phyloP scores from a whole-genome alignment of 2,113 vertebrate genomes.

The Probosciger aterrimus region DNA sequence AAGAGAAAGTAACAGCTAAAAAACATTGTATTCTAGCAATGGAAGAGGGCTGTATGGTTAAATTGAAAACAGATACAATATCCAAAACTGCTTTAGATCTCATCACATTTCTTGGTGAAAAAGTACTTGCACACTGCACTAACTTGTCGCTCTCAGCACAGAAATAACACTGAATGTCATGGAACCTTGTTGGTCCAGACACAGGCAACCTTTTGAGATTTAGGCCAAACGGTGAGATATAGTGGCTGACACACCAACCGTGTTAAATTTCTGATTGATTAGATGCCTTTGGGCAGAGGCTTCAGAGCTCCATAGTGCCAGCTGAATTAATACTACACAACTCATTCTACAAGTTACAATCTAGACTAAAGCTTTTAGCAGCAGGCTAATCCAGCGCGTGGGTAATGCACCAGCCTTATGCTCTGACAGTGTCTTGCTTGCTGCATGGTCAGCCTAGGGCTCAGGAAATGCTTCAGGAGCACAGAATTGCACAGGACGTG shows the following conservation, averaged over 20 bases:
- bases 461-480: not conserved
- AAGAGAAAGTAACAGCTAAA: not conserved
- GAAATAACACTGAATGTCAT: not conserved
- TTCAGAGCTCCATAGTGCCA: not conserved
- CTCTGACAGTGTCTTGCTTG: not conserved
- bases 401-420: not conserved
- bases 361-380: not conserved
- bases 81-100: not conserved
- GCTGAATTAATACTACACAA: not conserved
- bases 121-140: not conserved
- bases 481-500: not conserved
- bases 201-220: not conserved
- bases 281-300: not conserved
- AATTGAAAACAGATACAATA: not conserved
- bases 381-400: not conserved
- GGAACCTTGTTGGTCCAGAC: not conserved
- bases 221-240: not conserved
- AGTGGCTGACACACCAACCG: not conserved
- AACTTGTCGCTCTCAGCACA: not conserved
- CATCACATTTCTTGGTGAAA: not conserved
- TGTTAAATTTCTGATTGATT: not conserved
- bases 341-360: not conserved
- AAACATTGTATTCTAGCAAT: not conserved
- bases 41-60: not conserved
- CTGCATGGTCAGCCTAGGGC: not conserved